Base-by-base conservation (phyloP, 2,888 invertebrate species). In the Allacma fusca region DNA sequence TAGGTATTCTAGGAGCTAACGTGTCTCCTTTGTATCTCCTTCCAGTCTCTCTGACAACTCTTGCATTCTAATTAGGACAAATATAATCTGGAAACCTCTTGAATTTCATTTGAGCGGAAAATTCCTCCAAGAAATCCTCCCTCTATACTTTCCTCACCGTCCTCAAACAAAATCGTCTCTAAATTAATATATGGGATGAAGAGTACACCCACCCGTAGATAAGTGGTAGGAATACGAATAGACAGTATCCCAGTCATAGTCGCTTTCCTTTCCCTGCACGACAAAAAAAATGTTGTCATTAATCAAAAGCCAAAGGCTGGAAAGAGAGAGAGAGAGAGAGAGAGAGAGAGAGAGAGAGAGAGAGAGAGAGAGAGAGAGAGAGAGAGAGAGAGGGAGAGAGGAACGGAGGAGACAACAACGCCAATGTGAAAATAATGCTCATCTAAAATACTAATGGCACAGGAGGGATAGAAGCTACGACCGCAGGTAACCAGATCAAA, bases 401-500 rank as follows among this genome's bases (percentile, higher is more conserved):
- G 62, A 62, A 62, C 13, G 13, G n/a, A 7, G 62, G 24, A 62
- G 13, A 62, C 23, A 7, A 59, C 23, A 62, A 24, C 12, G 26
- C n/a, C 28, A 62, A 23, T 62, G 62, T 62, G 62, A 65, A 28
- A 65, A 19, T 65, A 50, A n/a, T 34, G 34, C 34, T 34, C 34
- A 4, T 16, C 5, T 50, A 1, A 1, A 50, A 50, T 62, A 26
- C 19, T 24, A 62, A 19, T 62, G 23, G 24, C 2, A 65, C 19
- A 4, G 26, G 50, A 65, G 29, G 29, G 65, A 65, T n/a, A n/a
- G 26, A 65, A 65, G 28, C 26, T 28, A 65, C 19, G 65, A 65
- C 65, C 29, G 65, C 65, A 65, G 65, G 65, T 65, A 65, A 65
- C 65, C 26, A 65, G 65, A 65, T 65, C 65, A 65, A 65, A 19